phyloP scores from a whole-genome alignment of 2,113 vertebrate genomes.

The Rana temporaria region DNA sequence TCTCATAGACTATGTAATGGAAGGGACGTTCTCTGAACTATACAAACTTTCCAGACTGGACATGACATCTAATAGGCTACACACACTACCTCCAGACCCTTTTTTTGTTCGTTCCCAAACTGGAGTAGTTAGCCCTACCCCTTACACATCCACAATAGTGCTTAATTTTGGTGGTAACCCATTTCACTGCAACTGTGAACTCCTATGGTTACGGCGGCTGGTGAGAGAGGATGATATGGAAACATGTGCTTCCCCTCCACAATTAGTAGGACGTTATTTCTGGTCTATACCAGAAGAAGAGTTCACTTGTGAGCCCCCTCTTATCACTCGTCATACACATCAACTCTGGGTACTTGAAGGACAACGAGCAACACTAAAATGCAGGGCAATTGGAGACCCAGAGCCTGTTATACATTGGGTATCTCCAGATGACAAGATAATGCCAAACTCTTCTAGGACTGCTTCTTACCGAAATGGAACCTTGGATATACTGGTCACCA shows the following conservation, averaged over 20 bases:
- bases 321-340: slow-evolving; percentile 90
- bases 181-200: slow-evolving; percentile 90
- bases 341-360: slow-evolving; percentile 90
- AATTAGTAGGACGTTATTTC: slow-evolving; percentile 87
- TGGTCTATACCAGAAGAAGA: slow-evolving; percentile 92
- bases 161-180: slow-evolving; percentile 90
- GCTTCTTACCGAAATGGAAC: slow-evolving; percentile 88
- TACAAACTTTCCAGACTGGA: slow-evolving; percentile 88
- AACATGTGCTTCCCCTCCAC: slow-evolving; percentile 84
- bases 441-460: slow-evolving; percentile 84
- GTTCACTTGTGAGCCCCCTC: slow-evolving; percentile 89
- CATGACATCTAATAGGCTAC: slow-evolving; percentile 90
- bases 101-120: slow-evolving; percentile 85
- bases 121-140: slow-evolving; percentile 82
- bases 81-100: slow-evolving; percentile 86
- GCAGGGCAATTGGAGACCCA: slow-evolving; percentile 86
- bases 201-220: slow-evolving; percentile 86
- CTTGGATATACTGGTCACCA: slow-evolving; percentile 84
- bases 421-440: slow-evolving; percentile 86
- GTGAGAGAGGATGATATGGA: slow-evolving; percentile 87
- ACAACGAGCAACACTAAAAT: slow-evolving; percentile 84
- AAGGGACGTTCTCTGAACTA: slow-evolving; percentile 86
- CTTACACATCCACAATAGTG: slow-evolving; percentile 80
- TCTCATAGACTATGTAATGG: slow-evolving; percentile 84
- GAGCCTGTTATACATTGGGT: slow-evolving; percentile 89